A percentile compares a stretch with the other conserved stretches of the same genome.
phyloP scores from a whole-genome alignment of 2,797 vertebrate genomes.

The Mallotus villosus region DNA sequence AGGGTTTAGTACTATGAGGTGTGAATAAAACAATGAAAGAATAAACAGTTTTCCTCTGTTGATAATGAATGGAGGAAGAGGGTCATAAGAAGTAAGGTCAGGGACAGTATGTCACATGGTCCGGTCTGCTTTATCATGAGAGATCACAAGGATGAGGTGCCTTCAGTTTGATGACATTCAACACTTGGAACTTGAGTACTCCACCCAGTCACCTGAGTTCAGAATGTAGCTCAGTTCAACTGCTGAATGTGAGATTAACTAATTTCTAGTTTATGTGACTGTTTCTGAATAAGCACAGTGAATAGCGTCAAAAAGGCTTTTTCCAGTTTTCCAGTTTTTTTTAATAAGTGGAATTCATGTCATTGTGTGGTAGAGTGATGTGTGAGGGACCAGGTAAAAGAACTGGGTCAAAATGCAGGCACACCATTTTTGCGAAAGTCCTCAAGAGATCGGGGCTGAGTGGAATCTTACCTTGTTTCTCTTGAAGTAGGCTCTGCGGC shows the following conservation, averaged over 20 bases:
- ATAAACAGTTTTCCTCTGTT: not conserved
- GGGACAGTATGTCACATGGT: too few relatives aligned
- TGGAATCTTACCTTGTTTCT: conserved; percentile 93
- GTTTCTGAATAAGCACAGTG: not conserved
- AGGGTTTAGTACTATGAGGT: not conserved
- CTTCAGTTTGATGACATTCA: not conserved
- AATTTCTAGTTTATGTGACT: not conserved
- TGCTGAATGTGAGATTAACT: not conserved
- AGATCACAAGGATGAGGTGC: not conserved
- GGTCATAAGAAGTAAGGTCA: not conserved
- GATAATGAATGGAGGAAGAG: not conserved
- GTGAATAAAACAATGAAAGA: not conserved
- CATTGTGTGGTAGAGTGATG: not conserved
- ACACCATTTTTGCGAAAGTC: too few relatives aligned
- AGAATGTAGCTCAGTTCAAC: not conserved
- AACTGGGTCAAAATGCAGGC: too few relatives aligned
- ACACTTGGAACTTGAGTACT: not conserved
- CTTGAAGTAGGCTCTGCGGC: conserved; percentile 98
- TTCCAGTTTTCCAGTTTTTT: too few relatives aligned
- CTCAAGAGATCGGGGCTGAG: not conserved
- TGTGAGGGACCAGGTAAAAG: not conserved
- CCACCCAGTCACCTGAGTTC: not conserved
- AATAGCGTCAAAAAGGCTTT: too few relatives aligned
- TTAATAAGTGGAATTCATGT: too few relatives aligned
- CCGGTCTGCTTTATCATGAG: too few relatives aligned